Base-by-base conservation (phyloP, 1,140 invertebrate species). In the Neotoxoptera formosana region DNA sequence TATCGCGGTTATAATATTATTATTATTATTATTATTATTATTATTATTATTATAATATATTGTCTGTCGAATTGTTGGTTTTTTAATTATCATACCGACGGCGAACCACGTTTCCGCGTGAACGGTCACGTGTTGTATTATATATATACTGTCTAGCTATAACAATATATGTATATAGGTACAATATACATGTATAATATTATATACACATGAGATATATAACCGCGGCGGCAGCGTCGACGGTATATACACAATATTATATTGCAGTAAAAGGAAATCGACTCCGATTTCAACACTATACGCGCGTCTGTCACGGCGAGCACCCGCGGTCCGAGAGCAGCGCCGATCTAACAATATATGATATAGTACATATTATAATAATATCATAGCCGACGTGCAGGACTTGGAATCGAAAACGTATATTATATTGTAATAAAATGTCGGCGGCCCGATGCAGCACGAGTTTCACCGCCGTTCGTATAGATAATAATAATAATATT, bases 271-370 rank as follows among this genome's bases (percentile, higher is more conserved):
- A 34, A 51, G 47, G 20, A 53, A 53, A 89, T 89, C 87, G 47
- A 89, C 87, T 89, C 48, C 48, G 87, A 89, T 53, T 89, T 89
- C 48, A 53, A 89, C 48, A 53, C 87, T n/a, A n/a, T n/a, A n/a
- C n/a, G n/a, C n/a, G 86, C 86, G 86, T 88, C 86, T 88, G 47
- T 51, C 84, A 86, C 84, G 84, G 45, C 17, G 47, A 30, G 30
- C 45, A 48, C 83, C 41, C 83, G 83, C 41, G 21, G 34, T 36
- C 76, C n/a, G 34, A 36, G 34, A 83, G 76, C n/a, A 23, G 34
- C 34, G n/a, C n/a, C n/a, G 6, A 34, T 83, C 8, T 36, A 81
- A 76, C n/a, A 76, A 76, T 76, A 76, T 76, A n/a, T n/a, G n/a
- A n/a, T n/a, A 76, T n/a, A 76, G n/a, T 34, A 53, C n/a, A n/a